Evolutionary conservation across 1,140 invertebrate genomes (phyloP).

Genomic region (Lepidurus couesii): DNA sequence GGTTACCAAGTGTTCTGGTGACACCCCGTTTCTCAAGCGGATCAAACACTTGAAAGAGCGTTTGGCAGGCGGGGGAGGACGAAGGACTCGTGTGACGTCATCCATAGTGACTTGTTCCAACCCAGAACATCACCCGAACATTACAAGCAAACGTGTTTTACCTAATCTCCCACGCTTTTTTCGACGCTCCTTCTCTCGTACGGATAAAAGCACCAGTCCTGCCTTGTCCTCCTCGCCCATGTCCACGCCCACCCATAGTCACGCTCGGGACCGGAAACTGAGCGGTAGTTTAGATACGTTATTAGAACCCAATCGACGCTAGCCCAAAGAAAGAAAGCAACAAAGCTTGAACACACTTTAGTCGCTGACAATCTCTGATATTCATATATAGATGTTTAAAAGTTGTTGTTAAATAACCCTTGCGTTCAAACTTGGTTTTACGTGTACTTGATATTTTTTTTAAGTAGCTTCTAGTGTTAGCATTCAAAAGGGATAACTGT

Average conservation of each 20-base stretch:
- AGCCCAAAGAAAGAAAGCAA: background rate
- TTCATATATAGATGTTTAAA: background rate
- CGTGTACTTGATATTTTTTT: background rate
- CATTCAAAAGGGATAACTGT: background rate
- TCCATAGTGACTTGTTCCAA: background rate
- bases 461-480: background rate
- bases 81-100: background rate
- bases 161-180: slow-evolving; percentile 26
- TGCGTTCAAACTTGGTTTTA: background rate
- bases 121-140: background rate
- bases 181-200: slow-evolving; percentile 20
- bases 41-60: slow-evolving; percentile 23
- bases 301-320: background rate
- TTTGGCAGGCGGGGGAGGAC: background rate
- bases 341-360: background rate
- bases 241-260: background rate
- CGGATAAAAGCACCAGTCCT: background rate
- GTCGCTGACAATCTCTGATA: background rate
- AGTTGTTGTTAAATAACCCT: background rate
- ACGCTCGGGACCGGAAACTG: background rate
- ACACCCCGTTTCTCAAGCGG: background rate
- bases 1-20: background rate
- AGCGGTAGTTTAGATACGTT: slow-evolving; percentile 26
- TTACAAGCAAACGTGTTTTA: background rate
- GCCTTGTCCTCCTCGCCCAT: background rate